Conservation (phyloP, 2,113 vertebrate genomes). For the Felis chaus region DNA sequence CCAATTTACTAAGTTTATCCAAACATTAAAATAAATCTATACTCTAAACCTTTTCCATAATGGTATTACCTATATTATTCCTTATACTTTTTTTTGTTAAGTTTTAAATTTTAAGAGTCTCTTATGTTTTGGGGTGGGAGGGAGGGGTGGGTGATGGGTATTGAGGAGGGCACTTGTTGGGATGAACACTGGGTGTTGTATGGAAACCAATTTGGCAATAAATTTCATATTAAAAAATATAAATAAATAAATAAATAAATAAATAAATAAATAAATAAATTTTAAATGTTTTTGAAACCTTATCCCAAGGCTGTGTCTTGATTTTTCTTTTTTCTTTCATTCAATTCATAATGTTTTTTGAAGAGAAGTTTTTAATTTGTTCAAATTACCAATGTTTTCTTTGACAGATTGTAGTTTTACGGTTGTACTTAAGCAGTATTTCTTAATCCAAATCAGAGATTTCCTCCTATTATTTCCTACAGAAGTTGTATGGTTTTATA, state of each 20-base stretch:
- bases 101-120: neutral
- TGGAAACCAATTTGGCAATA: too few relatives aligned
- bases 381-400: neutral
- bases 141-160: too few relatives aligned
- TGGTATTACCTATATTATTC: neutral
- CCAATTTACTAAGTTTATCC: neutral
- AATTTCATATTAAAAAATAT: too few relatives aligned
- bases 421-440: neutral
- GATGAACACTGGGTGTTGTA: too few relatives aligned
- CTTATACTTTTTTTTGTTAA: neutral
- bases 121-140: too few relatives aligned
- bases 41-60: neutral
- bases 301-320: neutral
- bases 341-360: neutral
- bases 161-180: too few relatives aligned
- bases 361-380: neutral
- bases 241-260: too few relatives aligned
- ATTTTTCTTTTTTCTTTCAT: neutral
- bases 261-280: neutral
- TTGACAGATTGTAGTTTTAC: neutral
- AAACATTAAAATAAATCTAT: neutral
- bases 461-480: neutral
- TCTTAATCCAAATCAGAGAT: neutral
- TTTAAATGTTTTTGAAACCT: neutral
- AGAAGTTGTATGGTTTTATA: neutral